Evolutionary conservation across 2,888 invertebrate genomes (phyloP).

Genomic region (Charanyca ferruginea): DNA sequence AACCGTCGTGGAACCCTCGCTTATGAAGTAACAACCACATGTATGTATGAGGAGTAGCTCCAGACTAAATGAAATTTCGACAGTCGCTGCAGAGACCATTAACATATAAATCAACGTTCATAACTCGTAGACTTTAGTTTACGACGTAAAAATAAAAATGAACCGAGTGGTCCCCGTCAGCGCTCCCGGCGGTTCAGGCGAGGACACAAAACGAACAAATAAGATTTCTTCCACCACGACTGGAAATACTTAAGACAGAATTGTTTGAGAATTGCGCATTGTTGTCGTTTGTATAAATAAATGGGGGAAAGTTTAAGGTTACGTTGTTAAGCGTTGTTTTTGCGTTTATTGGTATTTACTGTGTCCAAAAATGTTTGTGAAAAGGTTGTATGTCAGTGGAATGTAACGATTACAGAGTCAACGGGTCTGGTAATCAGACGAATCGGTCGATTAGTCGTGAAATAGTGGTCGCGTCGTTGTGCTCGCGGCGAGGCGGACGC

Average conservation of each 20-base stretch:
- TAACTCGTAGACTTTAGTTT: conserved; percentile 80
- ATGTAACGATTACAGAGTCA: conserved; percentile 37
- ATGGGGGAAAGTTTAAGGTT: conserved; percentile 60
- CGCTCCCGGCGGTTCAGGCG: conserved; percentile 79
- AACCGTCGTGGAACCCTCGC: conserved; percentile 64
- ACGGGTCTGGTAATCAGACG: conserved; percentile 53
- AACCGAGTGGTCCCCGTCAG: conserved; percentile 75
- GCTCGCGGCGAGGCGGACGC: conserved; percentile 28
- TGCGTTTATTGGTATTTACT: conserved; percentile 41
- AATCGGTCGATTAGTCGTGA: conserved; percentile 76
- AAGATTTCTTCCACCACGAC: conserved; percentile 78
- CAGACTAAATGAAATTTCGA: conserved; percentile 62
- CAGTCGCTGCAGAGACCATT: conserved; percentile 65
- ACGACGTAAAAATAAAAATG: conserved; percentile 80
- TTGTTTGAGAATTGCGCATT: conserved; percentile 80
- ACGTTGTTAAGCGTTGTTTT: conserved; percentile 48
- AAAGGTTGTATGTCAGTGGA: conserved; percentile 25
- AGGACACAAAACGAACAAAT: conserved; percentile 85
- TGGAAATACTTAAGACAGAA: conserved; percentile 80
- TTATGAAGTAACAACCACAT: conserved; percentile 55
- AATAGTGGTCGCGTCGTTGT: conserved; percentile 58
- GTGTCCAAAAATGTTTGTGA: conserved; percentile 35
- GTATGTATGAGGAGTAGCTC: conserved; percentile 51
- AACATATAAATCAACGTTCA: conserved; percentile 81
- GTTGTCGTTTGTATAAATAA: conserved; percentile 76